Evolutionary conservation across 2,797 vertebrate species (phyloP), one percentile per base, ranked within the genome.

Genomic region (Platalea minor): DNA sequence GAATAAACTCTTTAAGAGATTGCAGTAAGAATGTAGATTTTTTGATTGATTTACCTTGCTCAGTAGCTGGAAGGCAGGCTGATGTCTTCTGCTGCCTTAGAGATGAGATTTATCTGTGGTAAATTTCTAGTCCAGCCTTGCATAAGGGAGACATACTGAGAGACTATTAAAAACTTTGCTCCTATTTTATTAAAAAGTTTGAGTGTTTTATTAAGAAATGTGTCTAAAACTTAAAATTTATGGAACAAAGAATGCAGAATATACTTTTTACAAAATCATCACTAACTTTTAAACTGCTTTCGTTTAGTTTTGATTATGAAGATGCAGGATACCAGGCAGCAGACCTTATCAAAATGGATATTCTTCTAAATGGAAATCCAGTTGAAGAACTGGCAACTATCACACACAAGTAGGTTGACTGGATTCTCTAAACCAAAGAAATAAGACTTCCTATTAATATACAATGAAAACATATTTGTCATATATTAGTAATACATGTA

Each of bases 291-390:
- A 23, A 79, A 73, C 43, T 85, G 5, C 26, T 96, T 63, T 45
- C 5, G 11, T 85, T 19, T 82, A 99, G 99, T 97, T 99, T 99
- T 97, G 99, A 99, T 98, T 99, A 99, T 60, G 99, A 99, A 98
- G 99, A 99, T 80, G 98, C 99, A 37, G 99, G 99, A 56, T 99
- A 99, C 96, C 98, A 99, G 97, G 16, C 98, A 28, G 99, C 99
- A 83, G 98, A 99, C 73, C 97, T 99, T 92, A 97, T 99, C 72
- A 99, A 99, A 98, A 99, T 99, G 98, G 99, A 99, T 94, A 98
- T 99, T 96, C 98, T 99, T 46, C 95, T 99, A 88, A 99, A 99
- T 84, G 99, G 99, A 67, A 98, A 96, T 56, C 94, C 97, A 16
- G 99, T 99, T 77, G 99, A 99, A 95, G 99, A 99, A 85, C 98